These are phyloP conservation scores for Megalonaias nervosa DNA, from an alignment of 1,140 invertebrate species.

Conservation along the genomic window DNA sequence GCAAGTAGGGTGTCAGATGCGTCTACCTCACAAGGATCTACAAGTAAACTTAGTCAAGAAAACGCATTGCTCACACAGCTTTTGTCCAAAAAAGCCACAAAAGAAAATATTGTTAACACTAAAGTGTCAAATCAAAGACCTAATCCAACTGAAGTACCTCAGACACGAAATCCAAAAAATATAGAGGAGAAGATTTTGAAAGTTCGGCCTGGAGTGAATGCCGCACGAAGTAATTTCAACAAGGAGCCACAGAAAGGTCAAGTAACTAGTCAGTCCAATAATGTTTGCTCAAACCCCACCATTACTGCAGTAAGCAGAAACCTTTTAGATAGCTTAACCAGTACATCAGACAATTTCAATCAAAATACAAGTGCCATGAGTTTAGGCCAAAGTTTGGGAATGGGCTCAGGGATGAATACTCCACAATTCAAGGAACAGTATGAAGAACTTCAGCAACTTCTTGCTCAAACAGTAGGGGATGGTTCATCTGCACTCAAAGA, in stretches of 20 bases:
- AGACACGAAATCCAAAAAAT: constrained; percentile 61
- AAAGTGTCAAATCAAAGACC: constrained; percentile 47
- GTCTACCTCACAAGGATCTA: too few species aligned
- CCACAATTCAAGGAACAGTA: too few species aligned
- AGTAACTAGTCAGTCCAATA: constrained; percentile 6
- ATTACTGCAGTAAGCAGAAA: too few species aligned
- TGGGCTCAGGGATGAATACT: too few species aligned
- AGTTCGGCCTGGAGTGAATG: constrained; percentile 40
- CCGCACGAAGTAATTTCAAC: constrained; percentile 18
- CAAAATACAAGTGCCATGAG: too few species aligned
- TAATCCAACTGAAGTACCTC: constrained; percentile 62
- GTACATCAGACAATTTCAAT: too few species aligned
- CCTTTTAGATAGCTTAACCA: too few species aligned
- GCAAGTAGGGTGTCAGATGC: too few species aligned
- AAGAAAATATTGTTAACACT: constrained; percentile 75
- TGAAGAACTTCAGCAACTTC: too few species aligned
- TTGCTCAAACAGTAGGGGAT: constrained; percentile 12
- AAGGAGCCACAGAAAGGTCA: constrained; percentile 8
- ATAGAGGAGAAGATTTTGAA: constrained; percentile 53
- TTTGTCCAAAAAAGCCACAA: constrained; percentile 83
- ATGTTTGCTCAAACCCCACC: too few species aligned
- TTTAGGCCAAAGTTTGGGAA: too few species aligned
- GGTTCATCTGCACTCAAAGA: constrained; percentile 15
- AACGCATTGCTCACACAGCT: constrained; percentile 91
- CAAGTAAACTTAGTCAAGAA: constrained; percentile 77